Evolutionary conservation across 2,113 vertebrate genomes (phyloP).

Genomic region (Oxyruncus cristatus): DNA sequence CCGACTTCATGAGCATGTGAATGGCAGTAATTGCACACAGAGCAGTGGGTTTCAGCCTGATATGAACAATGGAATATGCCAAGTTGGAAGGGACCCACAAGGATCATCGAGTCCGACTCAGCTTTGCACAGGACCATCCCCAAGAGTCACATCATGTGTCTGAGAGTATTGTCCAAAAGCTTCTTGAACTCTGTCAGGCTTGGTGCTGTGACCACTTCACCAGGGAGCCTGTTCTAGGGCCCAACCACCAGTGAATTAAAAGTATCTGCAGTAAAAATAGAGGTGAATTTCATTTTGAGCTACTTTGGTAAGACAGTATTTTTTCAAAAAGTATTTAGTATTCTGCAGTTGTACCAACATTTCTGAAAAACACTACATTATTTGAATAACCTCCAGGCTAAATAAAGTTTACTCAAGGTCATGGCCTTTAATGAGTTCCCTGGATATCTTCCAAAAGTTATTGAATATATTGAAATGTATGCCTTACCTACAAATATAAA

Average conservation of each 20-base stretch:
- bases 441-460: neutral
- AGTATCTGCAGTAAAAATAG: neutral
- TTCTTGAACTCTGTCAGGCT: neutral
- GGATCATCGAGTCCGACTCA: neutral
- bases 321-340: neutral
- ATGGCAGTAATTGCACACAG: neutral
- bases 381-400: slow-evolving; percentile 1
- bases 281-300: neutral
- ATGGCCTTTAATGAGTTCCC: slow-evolving; percentile 1
- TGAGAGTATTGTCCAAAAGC: neutral
- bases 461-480: neutral
- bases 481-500: neutral
- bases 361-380: neutral
- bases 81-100: neutral
- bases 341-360: neutral
- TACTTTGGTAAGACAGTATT: neutral
- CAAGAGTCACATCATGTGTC: neutral
- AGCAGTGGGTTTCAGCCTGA: neutral
- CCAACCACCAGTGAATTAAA: neutral
- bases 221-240: neutral
- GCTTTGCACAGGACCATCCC: neutral
- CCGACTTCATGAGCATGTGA: neutral
- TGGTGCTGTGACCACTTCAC: neutral
- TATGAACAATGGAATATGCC: neutral
- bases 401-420: neutral